Evolutionary conservation across 2,113 vertebrate genomes (phyloP), one percentile per base, ranked within the genome.

Genomic region (Struthio camelus): DNA sequence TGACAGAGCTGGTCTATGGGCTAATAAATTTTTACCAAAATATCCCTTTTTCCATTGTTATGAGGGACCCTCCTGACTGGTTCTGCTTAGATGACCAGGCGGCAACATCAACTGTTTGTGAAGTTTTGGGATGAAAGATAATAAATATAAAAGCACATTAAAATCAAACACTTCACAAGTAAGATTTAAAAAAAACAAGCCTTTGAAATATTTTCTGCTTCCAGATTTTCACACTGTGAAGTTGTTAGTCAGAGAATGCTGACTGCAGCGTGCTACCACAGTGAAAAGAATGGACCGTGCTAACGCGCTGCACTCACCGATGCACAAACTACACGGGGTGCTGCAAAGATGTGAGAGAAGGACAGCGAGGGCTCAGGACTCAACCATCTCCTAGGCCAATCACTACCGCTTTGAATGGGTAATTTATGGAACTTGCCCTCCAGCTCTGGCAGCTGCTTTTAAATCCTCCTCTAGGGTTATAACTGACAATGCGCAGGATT

Each of bases 381-480:
- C 51, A 64, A 9, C 20, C 15, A 34, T 70, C 40, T 38, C 34
- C 48, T 51, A 10, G 24, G 36, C 28, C 59, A 18, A 48, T 64
- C 22, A 50, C 46, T 59, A 61, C 53, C 70, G 16, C 69, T 4
- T 62, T 70, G 50, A 44, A 46, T 34, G 34, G 19, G 66, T 83
- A 51, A 10, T 51, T 10, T 22, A 76, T 12, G 72, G 40, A 75
- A 24, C 97, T 76, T 97, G 98, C 98, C 96, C 97, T 54, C 98
- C 98, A 58, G 96, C 91, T 28, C 94, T 94, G 53, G 97, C 73
- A 24, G 97, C 97, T 75, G 96, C 95, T 94, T 95, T 97, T 84
- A 98, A 88, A 86, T 98, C 98, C 84, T 98, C 98, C 88, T 98
- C 94, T n/a, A 98, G 51, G 64, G 97, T 96, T 75, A 96, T 75